These are phyloP conservation scores for Coenonympha arcania DNA, from an alignment of 2,888 invertebrate species.

Conservation along the genomic window DNA sequence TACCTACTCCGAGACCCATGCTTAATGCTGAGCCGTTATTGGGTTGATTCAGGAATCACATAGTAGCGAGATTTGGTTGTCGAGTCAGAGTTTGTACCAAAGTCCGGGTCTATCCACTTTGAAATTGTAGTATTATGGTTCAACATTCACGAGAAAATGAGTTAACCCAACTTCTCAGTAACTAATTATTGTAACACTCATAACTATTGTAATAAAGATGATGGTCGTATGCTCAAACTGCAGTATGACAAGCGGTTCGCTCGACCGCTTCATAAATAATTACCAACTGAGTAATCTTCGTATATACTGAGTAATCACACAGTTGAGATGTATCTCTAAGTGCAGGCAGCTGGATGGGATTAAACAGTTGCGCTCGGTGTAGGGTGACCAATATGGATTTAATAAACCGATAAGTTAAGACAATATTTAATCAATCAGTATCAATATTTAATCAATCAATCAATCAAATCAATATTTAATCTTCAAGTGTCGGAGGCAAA, in stretches of 20 bases:
- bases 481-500: no score
- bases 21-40: no score
- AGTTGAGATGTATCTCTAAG: conserved; percentile 13
- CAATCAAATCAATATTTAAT: no score
- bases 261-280: conserved; percentile 12
- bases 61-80: no score
- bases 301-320: conserved; percentile 15
- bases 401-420: no score
- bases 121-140: no score
- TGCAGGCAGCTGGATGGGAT: conserved; percentile 14
- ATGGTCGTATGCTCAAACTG: neutral
- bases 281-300: conserved; percentile 13
- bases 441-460: no score
- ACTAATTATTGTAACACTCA: neutral
- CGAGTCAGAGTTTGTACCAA: no score
- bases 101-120: no score
- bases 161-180: neutral
- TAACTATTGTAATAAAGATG: neutral
- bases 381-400: neutral
- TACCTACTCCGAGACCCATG: no score
- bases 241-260: conserved; percentile 2
- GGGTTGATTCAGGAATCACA: no score
- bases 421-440: no score
- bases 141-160: neutral
- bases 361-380: conserved; percentile 9